phyloP scores from a whole-genome alignment of 2,113 vertebrate species.

The Theropithecus gelada region DNA sequence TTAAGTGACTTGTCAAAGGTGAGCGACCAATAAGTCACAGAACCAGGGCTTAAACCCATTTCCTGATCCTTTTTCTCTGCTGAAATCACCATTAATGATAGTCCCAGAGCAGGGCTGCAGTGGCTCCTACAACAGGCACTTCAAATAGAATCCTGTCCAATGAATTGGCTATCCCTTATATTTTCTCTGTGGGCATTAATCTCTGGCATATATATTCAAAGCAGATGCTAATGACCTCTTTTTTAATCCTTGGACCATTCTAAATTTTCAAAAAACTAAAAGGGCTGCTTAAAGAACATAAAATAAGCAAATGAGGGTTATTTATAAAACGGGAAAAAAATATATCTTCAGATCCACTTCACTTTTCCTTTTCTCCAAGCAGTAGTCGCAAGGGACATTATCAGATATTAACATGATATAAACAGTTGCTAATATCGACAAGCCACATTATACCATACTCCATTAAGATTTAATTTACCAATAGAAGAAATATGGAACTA shows the following conservation, averaged over 20 bases:
- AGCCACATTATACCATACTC: neutral
- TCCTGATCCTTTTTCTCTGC: neutral
- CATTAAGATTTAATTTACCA: neutral
- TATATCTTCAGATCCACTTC: neutral
- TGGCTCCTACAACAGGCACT: neutral
- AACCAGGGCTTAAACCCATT: neutral
- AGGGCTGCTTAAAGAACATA: neutral
- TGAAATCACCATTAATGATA: neutral
- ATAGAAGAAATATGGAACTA: slow-evolving; percentile 43
- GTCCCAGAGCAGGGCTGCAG: neutral
- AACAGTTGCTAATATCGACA: neutral
- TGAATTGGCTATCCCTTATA: neutral
- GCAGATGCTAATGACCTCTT: slow-evolving; percentile 13
- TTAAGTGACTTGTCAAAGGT: slow-evolving; percentile 49
- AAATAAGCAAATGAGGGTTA: slow-evolving; percentile 14
- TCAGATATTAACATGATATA: neutral
- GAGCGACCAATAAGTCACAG: slow-evolving; percentile 24
- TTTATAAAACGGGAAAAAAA: neutral
- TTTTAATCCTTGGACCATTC: slow-evolving; percentile 34
- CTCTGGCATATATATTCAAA: slow-evolving; percentile 32
- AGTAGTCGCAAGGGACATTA: neutral
- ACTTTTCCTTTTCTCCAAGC: neutral
- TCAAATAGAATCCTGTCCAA: neutral
- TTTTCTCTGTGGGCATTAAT: slow-evolving; percentile 10
- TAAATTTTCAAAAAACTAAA: slow-evolving; percentile 47